A percentile compares a stretch with the other conserved stretches of the same genome.
These are phyloP conservation scores for Marronus borbonicus DNA, from an alignment of 2,888 invertebrate genomes.

Conservation along the genomic window DNA sequence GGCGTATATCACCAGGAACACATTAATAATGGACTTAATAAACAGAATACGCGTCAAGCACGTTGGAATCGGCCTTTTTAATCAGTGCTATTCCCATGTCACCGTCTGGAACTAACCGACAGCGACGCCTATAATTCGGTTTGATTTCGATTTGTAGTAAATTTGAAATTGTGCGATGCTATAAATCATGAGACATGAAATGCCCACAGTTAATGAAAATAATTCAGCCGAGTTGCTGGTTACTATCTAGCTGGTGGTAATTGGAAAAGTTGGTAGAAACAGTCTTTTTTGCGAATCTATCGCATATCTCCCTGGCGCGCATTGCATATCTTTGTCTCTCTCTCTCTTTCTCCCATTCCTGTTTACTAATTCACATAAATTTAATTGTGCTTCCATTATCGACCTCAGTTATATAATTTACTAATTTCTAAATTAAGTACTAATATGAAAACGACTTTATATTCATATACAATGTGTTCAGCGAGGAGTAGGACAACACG, in stretches of 20 bases:
- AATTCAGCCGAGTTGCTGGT: neutral
- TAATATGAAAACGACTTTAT: no score
- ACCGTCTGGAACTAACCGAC: slow-evolving; percentile 7
- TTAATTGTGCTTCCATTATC: no score
- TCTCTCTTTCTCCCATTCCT: no score
- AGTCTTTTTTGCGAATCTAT: no score
- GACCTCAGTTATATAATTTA: no score
- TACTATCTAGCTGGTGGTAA: neutral
- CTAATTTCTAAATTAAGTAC: no score
- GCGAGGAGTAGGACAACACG: no score
- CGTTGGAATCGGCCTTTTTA: slow-evolving; percentile 17
- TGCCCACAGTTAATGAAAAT: slow-evolving; percentile 5
- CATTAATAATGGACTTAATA: slow-evolving; percentile 18
- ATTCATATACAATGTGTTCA: no score
- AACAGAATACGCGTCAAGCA: slow-evolving; percentile 1
- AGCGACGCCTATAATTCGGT: slow-evolving; percentile 19
- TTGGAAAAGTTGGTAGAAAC: neutral
- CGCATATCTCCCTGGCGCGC: no score
- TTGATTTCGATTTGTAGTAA: slow-evolving; percentile 33
- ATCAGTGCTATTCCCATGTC: slow-evolving; percentile 17
- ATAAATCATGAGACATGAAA: slow-evolving; percentile 14
- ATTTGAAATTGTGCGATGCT: neutral
- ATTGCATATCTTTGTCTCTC: no score
- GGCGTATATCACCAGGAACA: slow-evolving; percentile 9
- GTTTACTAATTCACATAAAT: no score